Base-by-base conservation (phyloP, 1,140 invertebrate species). In the Lepidurus couesii region DNA sequence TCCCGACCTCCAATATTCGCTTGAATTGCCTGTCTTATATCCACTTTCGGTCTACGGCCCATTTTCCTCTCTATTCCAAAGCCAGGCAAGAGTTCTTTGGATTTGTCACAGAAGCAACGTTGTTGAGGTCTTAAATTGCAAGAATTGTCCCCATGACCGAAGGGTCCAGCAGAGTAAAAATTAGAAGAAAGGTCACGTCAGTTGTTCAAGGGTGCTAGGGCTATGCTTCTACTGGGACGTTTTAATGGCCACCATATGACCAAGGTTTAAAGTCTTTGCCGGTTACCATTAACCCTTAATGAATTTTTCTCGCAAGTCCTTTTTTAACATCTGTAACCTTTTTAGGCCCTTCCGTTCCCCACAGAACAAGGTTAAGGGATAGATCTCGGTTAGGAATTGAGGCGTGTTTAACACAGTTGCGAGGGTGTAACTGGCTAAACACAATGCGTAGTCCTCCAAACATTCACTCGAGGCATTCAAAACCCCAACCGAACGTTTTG, bases 161-260 rank as follows among this genome's bases (percentile, higher is more conserved):
- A 65, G 53, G 53, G 7, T 11, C 53, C 53, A n/a, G 13, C 34
- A 7, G 53, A 21, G 9, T 65, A 65, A 65, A 65, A 65, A 65
- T 21, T 21, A 34, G 34, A 34, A 34, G 53, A 65, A 65, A 65
- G 53, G 53, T 65, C 53, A 65, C n/a, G 53, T 65, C 53, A 65
- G 21, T 65, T 65, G 53, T 21, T 65, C 9, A 16, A 65, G 21
- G 21, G 53, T 13, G 53, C 53, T 4, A 65, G 45, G 1, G 45
- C 45, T 16, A 47, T 34, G 45, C 13, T 65, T 13, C 53, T 65
- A 21, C 16, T 65, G 13, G 16, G 13, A 65, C 13, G 53, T 65
- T 65, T 65, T 65, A 65, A 65, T 65, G 53, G 53, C 21, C 53
- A 65, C 53, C 53, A 65, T 65, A 65, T 65, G 53, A 65, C 53